Percentiles rank a stretch among this genome's conserved stretches.
Conservation (phyloP, 2,888 invertebrate genomes). For the Rotaria sp. region DNA sequence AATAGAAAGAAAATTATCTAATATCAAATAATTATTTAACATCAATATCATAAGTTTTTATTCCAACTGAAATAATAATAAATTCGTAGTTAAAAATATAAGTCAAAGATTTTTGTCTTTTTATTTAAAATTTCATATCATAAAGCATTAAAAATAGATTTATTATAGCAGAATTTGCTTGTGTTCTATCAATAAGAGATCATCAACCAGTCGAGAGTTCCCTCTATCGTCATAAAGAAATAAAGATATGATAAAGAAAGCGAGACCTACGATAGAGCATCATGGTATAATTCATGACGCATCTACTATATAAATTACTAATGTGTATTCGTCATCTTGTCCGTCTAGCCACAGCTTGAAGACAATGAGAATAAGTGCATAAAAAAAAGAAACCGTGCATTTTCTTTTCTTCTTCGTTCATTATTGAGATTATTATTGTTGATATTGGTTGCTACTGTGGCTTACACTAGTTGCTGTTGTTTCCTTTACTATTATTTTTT, state of each 20-base stretch:
- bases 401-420: background rate
- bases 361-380: background rate
- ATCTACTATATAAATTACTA: background rate
- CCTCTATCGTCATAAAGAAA: background rate
- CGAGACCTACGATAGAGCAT: background rate
- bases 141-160: no score
- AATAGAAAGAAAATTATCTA: no score
- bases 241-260: background rate
- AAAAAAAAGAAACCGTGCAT: background rate
- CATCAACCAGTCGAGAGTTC: background rate
- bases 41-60: no score
- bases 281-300: background rate
- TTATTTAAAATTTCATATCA: no score
- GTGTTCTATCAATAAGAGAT: no score
- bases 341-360: background rate
- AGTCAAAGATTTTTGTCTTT: no score
- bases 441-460: background rate
- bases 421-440: background rate
- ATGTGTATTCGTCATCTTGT: background rate
- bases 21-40: no score
- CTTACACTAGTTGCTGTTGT: background rate
- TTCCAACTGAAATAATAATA: no score
- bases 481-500: background rate
- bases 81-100: no score
- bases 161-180: no score